Evolutionary conservation across 30 jellyfish, hydroid and myxozoan genomes (phyloP).

Genomic region (Aurelia sp.): DNA sequence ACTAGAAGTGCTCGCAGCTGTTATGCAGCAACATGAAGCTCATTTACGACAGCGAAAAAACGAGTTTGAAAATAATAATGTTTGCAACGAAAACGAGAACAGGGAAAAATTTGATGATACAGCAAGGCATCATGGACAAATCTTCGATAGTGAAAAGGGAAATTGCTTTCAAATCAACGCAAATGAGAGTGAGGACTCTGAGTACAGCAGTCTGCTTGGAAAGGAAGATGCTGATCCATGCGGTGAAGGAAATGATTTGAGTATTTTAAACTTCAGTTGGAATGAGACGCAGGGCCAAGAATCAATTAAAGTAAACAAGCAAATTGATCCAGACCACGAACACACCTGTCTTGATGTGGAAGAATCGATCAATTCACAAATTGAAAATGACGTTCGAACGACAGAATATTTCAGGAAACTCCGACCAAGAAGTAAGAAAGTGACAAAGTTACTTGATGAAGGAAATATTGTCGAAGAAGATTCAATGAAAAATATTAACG

Average conservation of each 20-base stretch:
- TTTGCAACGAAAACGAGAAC: neutral
- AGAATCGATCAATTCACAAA: neutral
- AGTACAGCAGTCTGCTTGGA: neutral
- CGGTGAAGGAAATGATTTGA: neutral
- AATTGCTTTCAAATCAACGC: neutral
- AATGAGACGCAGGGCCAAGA: neutral
- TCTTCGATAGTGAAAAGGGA: neutral
- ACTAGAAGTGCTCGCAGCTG: neutral
- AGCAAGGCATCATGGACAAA: neutral
- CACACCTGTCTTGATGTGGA: neutral
- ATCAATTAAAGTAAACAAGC: neutral
- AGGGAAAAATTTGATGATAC: neutral
- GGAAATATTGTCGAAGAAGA: too few relatives aligned
- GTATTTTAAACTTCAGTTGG: neutral
- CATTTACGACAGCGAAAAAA: neutral
- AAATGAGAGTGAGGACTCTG: neutral
- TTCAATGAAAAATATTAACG: too few relatives aligned
- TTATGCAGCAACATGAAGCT: constrained; percentile 3
- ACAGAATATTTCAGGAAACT: neutral
- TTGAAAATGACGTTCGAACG: neutral
- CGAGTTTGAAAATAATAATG: neutral
- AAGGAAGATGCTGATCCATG: neutral
- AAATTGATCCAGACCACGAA: neutral
- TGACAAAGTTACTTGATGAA: neutral
- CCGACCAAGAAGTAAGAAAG: neutral